phyloP scores from a whole-genome alignment of 2,113 vertebrate genomes.

The Pelodiscus sinensis region DNA sequence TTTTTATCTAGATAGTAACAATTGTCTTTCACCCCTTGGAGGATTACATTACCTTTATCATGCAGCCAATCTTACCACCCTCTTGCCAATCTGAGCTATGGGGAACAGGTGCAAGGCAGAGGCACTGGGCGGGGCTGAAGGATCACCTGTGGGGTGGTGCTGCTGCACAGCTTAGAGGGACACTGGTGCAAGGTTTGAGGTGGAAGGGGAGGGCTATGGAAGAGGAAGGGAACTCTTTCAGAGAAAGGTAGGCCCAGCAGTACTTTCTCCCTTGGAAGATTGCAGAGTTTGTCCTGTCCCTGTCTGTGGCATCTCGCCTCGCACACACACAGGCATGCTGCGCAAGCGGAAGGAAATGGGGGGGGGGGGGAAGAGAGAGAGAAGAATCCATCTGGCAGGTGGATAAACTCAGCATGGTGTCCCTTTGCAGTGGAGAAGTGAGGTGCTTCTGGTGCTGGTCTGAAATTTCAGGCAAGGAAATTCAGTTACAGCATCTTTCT shows the following conservation, averaged over 20 bases:
- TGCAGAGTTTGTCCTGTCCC: background rate
- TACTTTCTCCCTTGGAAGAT: background rate
- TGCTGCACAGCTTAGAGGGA: too few relatives aligned
- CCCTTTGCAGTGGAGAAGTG: background rate
- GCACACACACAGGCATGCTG: background rate
- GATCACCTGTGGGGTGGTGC: too few relatives aligned
- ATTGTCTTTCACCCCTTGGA: background rate
- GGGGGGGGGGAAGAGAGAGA: too few relatives aligned
- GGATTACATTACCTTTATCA: background rate
- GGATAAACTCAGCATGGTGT: background rate
- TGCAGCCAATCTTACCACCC: background rate
- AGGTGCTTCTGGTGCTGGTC: background rate
- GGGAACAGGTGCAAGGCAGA: background rate
- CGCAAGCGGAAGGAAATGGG: background rate
- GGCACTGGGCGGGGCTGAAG: too few relatives aligned
- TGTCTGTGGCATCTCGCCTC: background rate
- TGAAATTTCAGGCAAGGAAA: background rate
- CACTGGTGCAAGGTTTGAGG: background rate
- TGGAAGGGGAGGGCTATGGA: background rate
- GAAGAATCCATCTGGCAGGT: background rate
- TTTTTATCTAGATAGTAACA: background rate
- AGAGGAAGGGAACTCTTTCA: background rate
- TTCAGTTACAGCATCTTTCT: background rate
- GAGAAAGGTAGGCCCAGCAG: background rate
- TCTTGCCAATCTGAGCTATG: background rate